These are phyloP conservation scores for Chrysolina haemoptera DNA, from an alignment of 2,888 invertebrate species.

Conservation along the genomic window DNA sequence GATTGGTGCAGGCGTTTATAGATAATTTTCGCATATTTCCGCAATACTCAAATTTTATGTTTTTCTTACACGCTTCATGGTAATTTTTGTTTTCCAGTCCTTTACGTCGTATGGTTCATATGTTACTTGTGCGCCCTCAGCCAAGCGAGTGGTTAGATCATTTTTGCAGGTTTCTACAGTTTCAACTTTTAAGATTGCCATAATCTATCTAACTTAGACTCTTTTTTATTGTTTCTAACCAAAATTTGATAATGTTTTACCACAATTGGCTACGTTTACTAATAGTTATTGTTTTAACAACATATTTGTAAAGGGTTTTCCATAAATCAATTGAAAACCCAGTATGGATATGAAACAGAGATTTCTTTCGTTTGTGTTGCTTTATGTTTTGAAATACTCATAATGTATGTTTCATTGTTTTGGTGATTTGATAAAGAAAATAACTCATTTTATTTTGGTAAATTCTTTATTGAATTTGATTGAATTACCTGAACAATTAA, in stretches of 20 bases:
- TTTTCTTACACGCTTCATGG: conserved; percentile 8
- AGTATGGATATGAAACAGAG: conserved; percentile 4
- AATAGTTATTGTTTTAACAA: conserved; percentile 22
- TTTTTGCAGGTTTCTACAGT: conserved; percentile 72
- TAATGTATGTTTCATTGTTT: neutral
- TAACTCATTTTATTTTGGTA: neutral
- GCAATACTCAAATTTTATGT: neutral
- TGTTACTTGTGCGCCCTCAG: conserved; percentile 76
- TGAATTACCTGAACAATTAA: neutral
- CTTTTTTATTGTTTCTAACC: conserved; percentile 35
- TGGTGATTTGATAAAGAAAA: neutral
- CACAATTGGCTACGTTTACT: conserved; percentile 46
- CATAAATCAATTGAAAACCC: neutral
- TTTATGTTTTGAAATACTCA: conserved; percentile 11
- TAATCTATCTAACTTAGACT: conserved; percentile 34
- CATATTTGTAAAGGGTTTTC: conserved; percentile 13
- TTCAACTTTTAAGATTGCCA: conserved; percentile 54
- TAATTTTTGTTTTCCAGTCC: conserved; percentile 72
- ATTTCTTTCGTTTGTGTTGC: neutral
- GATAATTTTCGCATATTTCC: neutral
- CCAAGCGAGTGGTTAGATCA: conserved; percentile 75
- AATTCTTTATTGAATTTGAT: conserved; percentile 1
- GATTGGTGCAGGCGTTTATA: neutral
- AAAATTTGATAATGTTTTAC: conserved; percentile 39
- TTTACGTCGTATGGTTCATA: conserved; percentile 77